Base-by-base conservation (phyloP, 1,140 invertebrate genomes). In the Adelges cooleyi region DNA sequence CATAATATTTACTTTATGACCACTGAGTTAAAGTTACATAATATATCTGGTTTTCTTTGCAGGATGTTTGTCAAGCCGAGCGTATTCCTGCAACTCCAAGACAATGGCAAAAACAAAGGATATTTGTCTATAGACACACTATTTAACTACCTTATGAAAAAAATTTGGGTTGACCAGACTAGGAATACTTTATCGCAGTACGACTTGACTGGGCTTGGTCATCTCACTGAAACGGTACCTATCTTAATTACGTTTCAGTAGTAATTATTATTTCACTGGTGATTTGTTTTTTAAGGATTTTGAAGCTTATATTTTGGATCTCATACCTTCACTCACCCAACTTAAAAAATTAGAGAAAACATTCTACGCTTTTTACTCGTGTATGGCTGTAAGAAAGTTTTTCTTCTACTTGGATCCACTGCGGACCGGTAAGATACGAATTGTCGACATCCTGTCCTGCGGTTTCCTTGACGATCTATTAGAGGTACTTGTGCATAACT, bases 281-380 rank as follows among this genome's bases (percentile, higher is more conserved):
- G 27, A 13, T 17, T 18, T 51, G n/a, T 66, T 17, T 11, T 44
- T 65, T 23, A 69, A 90, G 87, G 93, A 97, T 74, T 76, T 98
- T 68, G 94, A 97, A 77, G 92, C 90, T 74, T 98, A 96, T 73
- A 95, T 98, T 69, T 78, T 86, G 29, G 93, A 97, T 74, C 75
- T 97, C 44, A 90, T 96, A 68, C 93, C 92, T 2, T 93, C 92
- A 11, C 73, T 97, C 59, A 85, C 88, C 2, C 90, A 94, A 69
- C 76, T 97, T 1, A 86, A 94, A 73, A 88, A 89, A 0, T 75
- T 98, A 29, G 90, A 95, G 74, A 88, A 90, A 53, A 92, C 91
- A 0, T 97, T 97, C 75, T 90, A 94, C 71, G 91, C 86, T 11
- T 98, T 98, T 78, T 98, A 98, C 74, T 86, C 95, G 1, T 97